Base-by-base conservation (phyloP, 2,113 vertebrate genomes). In the Prionailurus bengalensis region DNA sequence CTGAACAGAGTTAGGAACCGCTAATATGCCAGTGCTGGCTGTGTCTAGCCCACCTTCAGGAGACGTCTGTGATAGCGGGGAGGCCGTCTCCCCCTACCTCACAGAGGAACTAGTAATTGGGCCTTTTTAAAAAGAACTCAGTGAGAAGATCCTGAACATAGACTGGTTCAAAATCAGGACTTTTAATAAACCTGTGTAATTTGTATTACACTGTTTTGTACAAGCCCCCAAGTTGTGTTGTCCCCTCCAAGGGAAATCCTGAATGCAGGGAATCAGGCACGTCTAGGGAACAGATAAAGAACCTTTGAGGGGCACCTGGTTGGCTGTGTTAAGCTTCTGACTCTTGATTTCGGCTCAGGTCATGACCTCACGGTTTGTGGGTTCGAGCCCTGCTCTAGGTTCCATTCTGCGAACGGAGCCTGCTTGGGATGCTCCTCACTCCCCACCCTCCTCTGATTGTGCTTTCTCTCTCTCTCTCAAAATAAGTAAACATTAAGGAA, bases 21-120 rank as follows among this genome's bases (percentile, higher is more conserved):
- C 12, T 45, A 1, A 7, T 21, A 36, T 14, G 21, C 58, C 21
- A 4, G 48, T 11, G 15, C 31, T n/a, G 29, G 16, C 80, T 39
- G 9, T 1, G 5, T 33, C 45, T 5, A 3, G 0, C 12, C 29
- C 53, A 2, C 27, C 17, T 0, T 10, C 15, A 48, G 48, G 78
- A 68, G 71, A n/a, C 45, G 16, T 4, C 39, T 15, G 4, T 39
- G 68, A 29, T 4, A 16, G 53, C 11, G 0, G 5, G 12, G 36
- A 53, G 25, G 13, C 33, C 45, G 42, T 21, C 73, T 73, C 27
- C 36, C n/a, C 8, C 36, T 9, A 19, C 84, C 42, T 25, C 48
- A 29, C 3, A 5, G 17, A 8, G 17, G 55, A 82, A 66, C 29
- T 84, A 79, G 45, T 53, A 12, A 36, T 87, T 33, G 1, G 61